phyloP scores from a whole-genome alignment of 2,797 vertebrate genomes.

The Trachurus trachurus region DNA sequence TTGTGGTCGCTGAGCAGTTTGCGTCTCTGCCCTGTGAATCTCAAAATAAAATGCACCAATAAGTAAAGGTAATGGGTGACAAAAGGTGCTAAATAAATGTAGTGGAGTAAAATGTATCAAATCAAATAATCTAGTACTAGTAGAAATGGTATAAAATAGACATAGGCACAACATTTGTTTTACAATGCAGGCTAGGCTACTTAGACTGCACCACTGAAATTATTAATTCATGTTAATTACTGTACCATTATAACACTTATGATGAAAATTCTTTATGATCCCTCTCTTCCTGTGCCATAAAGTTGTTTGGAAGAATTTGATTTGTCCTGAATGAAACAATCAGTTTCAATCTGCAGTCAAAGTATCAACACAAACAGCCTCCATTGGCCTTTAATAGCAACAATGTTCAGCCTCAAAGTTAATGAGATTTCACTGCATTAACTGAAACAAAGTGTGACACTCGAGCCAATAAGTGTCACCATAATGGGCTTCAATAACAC shows the following conservation, averaged over 20 bases:
- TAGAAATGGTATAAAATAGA: neutral
- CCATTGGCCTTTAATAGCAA: conserved; percentile 2
- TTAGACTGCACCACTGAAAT: neutral
- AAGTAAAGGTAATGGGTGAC: neutral
- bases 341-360: conserved; percentile 3
- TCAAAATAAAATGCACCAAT: no score
- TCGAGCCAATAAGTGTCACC: neutral
- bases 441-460: conserved; percentile 20
- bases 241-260: neutral
- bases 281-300: neutral
- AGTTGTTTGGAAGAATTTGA: neutral
- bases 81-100: neutral
- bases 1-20: no score
- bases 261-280: neutral
- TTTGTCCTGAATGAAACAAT: conserved; percentile 13
- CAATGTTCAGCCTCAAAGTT: conserved; percentile 9
- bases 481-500: conserved; percentile 17
- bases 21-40: no score
- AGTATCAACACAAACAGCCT: conserved; percentile 16
- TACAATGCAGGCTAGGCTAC: neutral
- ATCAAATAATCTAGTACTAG: neutral
- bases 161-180: neutral
- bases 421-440: conserved; percentile 26
- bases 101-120: neutral
- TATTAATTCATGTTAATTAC: conserved; percentile 3